Percentiles rank a stretch among this genome's conserved stretches.
These are phyloP conservation scores for Centropus unirufus DNA, from an alignment of 2,113 vertebrate species.

Conservation along the genomic window DNA sequence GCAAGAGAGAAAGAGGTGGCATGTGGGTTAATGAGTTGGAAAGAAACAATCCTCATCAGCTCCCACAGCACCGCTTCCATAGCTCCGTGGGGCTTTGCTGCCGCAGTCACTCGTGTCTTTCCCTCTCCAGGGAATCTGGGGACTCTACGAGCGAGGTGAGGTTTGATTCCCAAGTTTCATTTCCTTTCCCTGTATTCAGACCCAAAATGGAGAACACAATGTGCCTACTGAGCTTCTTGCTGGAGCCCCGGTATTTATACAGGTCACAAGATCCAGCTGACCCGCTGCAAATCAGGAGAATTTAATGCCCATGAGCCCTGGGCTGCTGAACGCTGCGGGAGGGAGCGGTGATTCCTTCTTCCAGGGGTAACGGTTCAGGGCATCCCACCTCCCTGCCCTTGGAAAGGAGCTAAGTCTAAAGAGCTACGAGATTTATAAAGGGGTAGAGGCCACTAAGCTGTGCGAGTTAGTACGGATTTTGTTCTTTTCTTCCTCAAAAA, in stretches of 20 bases:
- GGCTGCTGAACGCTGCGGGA: background rate
- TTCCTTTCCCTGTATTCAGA: background rate
- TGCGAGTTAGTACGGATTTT: background rate
- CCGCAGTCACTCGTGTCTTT: background rate
- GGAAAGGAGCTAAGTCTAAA: background rate
- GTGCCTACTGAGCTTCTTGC: background rate
- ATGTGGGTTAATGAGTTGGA: background rate
- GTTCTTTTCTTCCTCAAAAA: background rate
- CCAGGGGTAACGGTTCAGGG: accelerated
- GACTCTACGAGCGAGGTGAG: background rate
- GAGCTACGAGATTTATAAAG: background rate
- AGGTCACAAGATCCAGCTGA: background rate
- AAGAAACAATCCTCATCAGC: background rate
- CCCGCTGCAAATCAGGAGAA: background rate
- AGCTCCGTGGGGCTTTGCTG: background rate
- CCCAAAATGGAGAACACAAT: background rate
- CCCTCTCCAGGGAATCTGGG: background rate
- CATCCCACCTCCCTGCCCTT: background rate
- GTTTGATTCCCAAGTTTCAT: background rate
- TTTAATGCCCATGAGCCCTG: background rate
- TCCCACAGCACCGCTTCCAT: background rate
- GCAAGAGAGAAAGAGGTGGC: background rate
- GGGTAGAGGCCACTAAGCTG: background rate
- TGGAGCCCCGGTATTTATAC: background rate
- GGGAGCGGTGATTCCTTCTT: background rate